Percentiles rank a stretch among this genome's conserved stretches.
These are phyloP conservation scores for Euura lappo DNA, from an alignment of 1,140 invertebrate species.

Conservation along the genomic window DNA sequence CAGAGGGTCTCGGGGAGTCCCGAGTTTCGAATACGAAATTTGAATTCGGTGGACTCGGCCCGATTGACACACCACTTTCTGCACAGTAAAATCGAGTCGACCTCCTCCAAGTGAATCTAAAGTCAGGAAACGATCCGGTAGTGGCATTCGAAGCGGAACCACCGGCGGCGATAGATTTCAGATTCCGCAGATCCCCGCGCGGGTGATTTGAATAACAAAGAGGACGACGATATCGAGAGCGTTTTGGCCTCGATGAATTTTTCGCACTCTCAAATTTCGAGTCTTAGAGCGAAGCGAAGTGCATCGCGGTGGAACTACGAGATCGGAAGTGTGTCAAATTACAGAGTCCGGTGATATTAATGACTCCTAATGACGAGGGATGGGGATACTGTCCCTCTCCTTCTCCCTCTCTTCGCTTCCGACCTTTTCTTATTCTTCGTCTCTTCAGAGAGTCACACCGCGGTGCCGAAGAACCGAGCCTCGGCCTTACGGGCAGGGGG, in stretches of 20 bases:
- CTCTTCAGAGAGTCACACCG: neutral
- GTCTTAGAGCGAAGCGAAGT: no score
- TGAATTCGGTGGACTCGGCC: constrained; percentile 39
- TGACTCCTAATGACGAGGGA: constrained; percentile 55
- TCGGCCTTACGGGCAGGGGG: neutral
- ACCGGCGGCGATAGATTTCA: constrained; percentile 21
- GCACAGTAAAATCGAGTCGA: constrained; percentile 4
- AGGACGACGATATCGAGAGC: constrained; percentile 29
- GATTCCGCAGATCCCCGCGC: constrained; percentile 22
- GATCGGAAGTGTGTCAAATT: constrained; percentile 62
- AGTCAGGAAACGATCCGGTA: constrained; percentile 8
- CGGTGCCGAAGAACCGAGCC: neutral
- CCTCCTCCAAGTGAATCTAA: neutral
- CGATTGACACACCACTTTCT: neutral
- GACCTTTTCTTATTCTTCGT: constrained; percentile 12
- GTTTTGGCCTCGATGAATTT: neutral
- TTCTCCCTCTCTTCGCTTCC: constrained; percentile 5
- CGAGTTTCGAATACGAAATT: constrained; percentile 33
- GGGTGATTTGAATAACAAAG: constrained; percentile 32
- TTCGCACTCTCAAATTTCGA: no score
- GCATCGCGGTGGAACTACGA: no score
- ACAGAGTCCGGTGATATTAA: constrained; percentile 57
- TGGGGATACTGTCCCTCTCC: constrained; percentile 26
- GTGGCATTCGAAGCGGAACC: constrained; percentile 8
- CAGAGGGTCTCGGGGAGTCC: neutral